phyloP scores from a whole-genome alignment of 2,113 vertebrate species.

The Irena cyanogastra region DNA sequence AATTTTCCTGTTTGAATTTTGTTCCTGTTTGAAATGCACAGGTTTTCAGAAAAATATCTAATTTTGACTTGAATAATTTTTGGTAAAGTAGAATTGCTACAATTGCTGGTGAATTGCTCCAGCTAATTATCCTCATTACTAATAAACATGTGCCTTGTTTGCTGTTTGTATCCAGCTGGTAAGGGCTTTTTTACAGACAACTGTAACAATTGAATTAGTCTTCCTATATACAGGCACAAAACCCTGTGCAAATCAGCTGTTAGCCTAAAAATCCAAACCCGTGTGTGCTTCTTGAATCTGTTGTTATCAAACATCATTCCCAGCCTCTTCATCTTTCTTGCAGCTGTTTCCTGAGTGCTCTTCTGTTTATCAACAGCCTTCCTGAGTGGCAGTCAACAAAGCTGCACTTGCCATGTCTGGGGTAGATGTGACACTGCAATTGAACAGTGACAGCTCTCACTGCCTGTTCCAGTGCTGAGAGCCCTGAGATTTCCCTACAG shows the following conservation, averaged over 20 bases:
- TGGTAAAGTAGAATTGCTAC: neutral
- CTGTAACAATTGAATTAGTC: neutral
- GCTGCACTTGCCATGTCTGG: neutral
- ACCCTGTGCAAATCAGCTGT: neutral
- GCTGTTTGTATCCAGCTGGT: neutral
- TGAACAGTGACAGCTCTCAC: neutral
- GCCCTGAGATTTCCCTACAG: neutral
- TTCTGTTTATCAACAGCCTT: slow-evolving; percentile 7
- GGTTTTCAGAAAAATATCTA: neutral
- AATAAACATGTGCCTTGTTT: neutral
- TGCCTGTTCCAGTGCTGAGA: neutral
- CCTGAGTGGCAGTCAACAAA: neutral
- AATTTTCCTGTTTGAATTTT: too few relatives aligned
- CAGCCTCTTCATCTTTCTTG: slow-evolving; percentile 1
- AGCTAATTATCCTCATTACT: neutral
- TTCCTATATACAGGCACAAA: neutral
- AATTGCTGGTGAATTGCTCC: neutral
- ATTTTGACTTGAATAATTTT: neutral
- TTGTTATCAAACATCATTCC: neutral
- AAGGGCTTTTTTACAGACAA: neutral
- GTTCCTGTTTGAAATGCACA: neutral
- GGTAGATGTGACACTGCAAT: neutral
- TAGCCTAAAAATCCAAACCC: neutral
- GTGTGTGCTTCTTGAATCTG: neutral
- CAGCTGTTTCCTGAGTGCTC: slow-evolving; percentile 4